Evolutionary conservation across 2,797 vertebrate species (phyloP), one percentile per base, ranked within the genome.

Genomic region (Microchirus variegatus): DNA sequence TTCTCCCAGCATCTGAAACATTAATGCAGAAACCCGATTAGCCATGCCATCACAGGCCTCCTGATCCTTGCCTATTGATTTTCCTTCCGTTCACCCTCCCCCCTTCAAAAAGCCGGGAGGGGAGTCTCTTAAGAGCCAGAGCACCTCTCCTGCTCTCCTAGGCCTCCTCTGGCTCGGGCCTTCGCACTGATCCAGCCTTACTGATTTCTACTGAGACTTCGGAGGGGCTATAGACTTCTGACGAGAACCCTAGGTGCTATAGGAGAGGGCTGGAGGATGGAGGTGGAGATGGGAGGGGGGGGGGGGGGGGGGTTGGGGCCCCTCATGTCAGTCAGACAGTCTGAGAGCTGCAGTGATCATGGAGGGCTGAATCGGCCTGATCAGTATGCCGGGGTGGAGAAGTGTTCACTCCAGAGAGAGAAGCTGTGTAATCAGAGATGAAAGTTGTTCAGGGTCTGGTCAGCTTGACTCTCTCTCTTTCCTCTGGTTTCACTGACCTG

Each of bases 11-110:
- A 59, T 80, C 87, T 89, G 87, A 91, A 91, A 92, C 66, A 91
- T 91, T 90, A 93, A 92, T 91, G 79, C 71, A 86, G 90, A 84
- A 87, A 78, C 78, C 73, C 65, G 84, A 85, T 78, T 88, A 85
- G 79, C 78, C 84, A 82, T 84, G 75, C 79, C 87, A 91, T 91
- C 85, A 86, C 86, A 91, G 86, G 80, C 69, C 62, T 89, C 77
- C 76, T 81, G 74, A 77, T 83, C 55, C 53, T 77, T 56, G 77
- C 76, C 77, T 92, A 84, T 91, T 89, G 82, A 86, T 78, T 92
- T 93, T 90, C 77, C 81, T 91, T 90, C 85, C 66, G 63, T 80
- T 86, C 60, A 0, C 72, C 76, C 75, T 63, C 68, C 72, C 79
- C 73, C 76, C 74, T 80, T 75, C 5, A 85, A 83, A 86, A 87